Percentiles rank a stretch among this genome's conserved stretches.
phyloP scores from a whole-genome alignment of 2,888 invertebrate genomes.

The Temnothorax rugatulus region DNA sequence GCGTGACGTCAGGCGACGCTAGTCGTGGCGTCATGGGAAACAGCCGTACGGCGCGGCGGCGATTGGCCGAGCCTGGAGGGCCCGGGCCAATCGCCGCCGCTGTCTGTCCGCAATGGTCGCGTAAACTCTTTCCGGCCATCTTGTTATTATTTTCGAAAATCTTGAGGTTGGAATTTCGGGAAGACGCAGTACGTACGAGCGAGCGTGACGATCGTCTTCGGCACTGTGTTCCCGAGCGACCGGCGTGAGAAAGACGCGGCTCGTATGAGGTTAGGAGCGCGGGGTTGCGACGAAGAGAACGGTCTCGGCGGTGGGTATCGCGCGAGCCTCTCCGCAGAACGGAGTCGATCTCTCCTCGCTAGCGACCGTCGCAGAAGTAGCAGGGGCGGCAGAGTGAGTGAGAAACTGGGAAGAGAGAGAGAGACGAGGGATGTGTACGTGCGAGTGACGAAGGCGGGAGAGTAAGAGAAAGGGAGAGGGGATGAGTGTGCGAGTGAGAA shows the following conservation, averaged over 20 bases:
- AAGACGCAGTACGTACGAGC: slow-evolving; percentile 66
- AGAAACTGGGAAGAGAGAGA: slow-evolving; percentile 34
- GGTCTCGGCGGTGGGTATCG: slow-evolving; percentile 84
- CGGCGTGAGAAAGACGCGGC: slow-evolving; percentile 62
- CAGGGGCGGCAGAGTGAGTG: background rate
- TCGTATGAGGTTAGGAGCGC: slow-evolving; percentile 78
- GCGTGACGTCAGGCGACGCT: slow-evolving; percentile 80
- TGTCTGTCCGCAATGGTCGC: slow-evolving; percentile 81
- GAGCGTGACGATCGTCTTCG: slow-evolving; percentile 50
- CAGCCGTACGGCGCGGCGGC: slow-evolving; percentile 65
- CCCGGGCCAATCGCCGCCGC: slow-evolving; percentile 75
- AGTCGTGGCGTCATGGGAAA: slow-evolving; percentile 72
- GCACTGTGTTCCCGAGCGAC: slow-evolving; percentile 58
- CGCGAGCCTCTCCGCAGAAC: slow-evolving; percentile 55
- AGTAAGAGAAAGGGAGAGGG: slow-evolving; percentile 33
- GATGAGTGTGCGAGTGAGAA: slow-evolving; percentile 49
- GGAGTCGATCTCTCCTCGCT: slow-evolving; percentile 66
- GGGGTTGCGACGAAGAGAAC: slow-evolving; percentile 76
- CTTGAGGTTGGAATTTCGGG: slow-evolving; percentile 80
- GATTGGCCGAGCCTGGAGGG: slow-evolving; percentile 69
- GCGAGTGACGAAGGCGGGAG: slow-evolving; percentile 10
- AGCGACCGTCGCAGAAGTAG: slow-evolving; percentile 72
- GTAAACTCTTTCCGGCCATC: slow-evolving; percentile 82
- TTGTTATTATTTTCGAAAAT: slow-evolving; percentile 86
- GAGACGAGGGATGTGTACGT: slow-evolving; percentile 17